A percentile compares a stretch with the other conserved stretches of the same genome.
phyloP scores from a whole-genome alignment of 2,888 invertebrate genomes.

The Galeopsomyia nigrocyanea region DNA sequence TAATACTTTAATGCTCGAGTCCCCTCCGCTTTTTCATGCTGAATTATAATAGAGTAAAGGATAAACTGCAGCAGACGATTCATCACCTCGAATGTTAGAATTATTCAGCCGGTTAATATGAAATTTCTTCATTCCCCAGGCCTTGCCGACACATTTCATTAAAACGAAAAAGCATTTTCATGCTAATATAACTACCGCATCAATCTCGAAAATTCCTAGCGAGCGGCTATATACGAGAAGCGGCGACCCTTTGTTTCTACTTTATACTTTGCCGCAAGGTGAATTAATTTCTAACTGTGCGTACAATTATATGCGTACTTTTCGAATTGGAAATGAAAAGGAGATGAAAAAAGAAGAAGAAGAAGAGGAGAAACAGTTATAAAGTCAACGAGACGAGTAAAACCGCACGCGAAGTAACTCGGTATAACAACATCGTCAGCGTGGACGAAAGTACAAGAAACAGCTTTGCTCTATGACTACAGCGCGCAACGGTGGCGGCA shows the following conservation, averaged over 20 bases:
- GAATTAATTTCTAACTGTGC: conserved; percentile 28
- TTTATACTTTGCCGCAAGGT: conserved; percentile 14
- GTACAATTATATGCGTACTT: background rate
- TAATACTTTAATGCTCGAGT: too few relatives aligned
- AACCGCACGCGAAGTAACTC: too few relatives aligned
- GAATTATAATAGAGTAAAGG: background rate
- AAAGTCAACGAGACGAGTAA: too few relatives aligned
- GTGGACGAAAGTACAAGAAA: too few relatives aligned
- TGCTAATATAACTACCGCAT: conserved; percentile 47
- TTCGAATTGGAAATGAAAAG: background rate
- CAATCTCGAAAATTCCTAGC: conserved; percentile 40
- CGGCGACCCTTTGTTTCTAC: conserved; percentile 16
- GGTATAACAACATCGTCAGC: too few relatives aligned
- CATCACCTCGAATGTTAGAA: conserved; percentile 38
- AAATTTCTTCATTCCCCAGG: conserved; percentile 40
- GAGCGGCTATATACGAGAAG: background rate
- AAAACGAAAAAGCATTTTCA: conserved; percentile 47
- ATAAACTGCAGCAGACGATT: conserved; percentile 14
- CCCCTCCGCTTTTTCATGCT: too few relatives aligned
- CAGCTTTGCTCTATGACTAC: conserved; percentile 2
- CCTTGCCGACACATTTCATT: conserved; percentile 41
- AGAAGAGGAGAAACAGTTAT: background rate
- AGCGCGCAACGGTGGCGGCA: background rate
- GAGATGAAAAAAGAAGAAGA: background rate
- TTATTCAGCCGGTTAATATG: conserved; percentile 47